These are phyloP conservation scores for Chaetodon auriga DNA, from an alignment of 2,113 vertebrate genomes.

Conservation along the genomic window DNA sequence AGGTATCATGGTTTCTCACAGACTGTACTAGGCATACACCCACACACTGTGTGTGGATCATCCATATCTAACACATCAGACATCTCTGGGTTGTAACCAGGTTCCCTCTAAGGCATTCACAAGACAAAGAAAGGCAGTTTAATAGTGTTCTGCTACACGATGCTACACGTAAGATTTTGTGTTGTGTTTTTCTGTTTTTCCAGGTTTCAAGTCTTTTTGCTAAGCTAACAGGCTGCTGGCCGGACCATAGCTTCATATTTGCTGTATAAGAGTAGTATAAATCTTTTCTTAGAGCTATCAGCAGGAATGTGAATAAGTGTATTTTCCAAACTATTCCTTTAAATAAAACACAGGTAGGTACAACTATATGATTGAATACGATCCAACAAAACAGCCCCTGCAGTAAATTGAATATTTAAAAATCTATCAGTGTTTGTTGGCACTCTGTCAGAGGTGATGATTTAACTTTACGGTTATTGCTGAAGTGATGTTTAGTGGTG, in stretches of 20 bases:
- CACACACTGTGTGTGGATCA: background rate
- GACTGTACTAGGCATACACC: conserved; percentile 16
- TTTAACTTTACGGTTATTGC: background rate
- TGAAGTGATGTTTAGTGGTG: background rate
- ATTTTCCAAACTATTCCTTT: no score
- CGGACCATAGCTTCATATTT: no score
- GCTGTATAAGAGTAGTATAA: background rate
- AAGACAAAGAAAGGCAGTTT: background rate
- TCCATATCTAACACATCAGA: conserved; percentile 8
- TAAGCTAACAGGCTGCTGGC: no score
- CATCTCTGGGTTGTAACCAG: conserved; percentile 6
- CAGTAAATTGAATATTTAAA: background rate
- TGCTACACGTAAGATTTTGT: background rate
- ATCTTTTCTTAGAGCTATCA: background rate
- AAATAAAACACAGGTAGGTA: background rate
- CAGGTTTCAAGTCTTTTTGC: no score
- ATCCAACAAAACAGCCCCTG: background rate
- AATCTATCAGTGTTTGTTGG: background rate
- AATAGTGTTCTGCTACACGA: background rate
- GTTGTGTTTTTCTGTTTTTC: no score
- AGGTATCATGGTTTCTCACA: conserved; percentile 45
- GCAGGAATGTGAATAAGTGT: background rate
- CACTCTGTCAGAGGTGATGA: background rate
- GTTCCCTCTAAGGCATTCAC: conserved; percentile 11
- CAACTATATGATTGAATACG: no score